Evolutionary conservation across 2,888 invertebrate genomes (phyloP).

Genomic region (Loripinus fragilis): DNA sequence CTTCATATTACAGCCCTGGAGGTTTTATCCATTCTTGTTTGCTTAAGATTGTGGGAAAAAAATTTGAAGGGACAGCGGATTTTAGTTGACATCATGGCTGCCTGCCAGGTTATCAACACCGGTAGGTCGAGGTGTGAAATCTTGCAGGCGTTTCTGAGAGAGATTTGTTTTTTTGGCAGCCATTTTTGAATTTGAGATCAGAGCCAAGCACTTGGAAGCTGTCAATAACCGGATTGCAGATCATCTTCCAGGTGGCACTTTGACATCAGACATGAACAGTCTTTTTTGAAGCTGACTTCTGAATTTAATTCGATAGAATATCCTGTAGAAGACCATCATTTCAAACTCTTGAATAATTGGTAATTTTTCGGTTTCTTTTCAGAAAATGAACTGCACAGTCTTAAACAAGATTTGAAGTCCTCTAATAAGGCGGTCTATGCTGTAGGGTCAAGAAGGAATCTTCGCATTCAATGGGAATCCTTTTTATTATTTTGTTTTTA

Average conservation of each 20-base stretch:
- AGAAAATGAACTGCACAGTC: not conserved
- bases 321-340: not conserved
- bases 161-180: not conserved
- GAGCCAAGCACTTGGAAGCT: not conserved
- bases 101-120: not conserved
- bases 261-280: not conserved
- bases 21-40: conserved; percentile 14
- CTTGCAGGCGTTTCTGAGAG: not conserved
- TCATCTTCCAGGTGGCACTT: not conserved
- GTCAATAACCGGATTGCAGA: not conserved
- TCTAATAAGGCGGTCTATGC: not conserved
- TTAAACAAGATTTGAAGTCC: not conserved
- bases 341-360: not conserved
- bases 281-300: not conserved
- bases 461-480: not conserved
- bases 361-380: not conserved
- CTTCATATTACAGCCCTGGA: conserved; percentile 10
- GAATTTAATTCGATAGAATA: not conserved
- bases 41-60: not conserved
- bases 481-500: not conserved
- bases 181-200: not conserved
- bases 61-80: not conserved
- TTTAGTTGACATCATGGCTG: not conserved
- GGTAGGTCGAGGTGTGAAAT: not conserved
- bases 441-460: not conserved